Base-by-base conservation (phyloP, 2,888 invertebrate genomes). In the Apomyelois bistriatella region DNA sequence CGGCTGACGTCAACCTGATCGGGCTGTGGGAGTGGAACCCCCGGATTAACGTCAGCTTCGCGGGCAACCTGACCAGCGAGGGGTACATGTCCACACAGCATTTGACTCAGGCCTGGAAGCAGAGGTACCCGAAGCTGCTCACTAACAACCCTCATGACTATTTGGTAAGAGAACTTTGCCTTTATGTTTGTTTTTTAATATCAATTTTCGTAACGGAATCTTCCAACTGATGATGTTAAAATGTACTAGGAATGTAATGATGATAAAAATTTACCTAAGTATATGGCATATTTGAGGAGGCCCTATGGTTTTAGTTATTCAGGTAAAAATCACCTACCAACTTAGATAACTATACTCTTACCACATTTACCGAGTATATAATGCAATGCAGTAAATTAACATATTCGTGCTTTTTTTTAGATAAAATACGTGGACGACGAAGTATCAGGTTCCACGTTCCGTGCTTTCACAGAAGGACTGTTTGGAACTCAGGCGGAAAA, bases 21-120 rank as follows among this genome's bases (percentile, higher is more conserved):
- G 90, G 91, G 64, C 86, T 85, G 48, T 95, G 95, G 95, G 76
- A 85, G 46, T 94, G 94, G 92, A 92, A 93, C 64, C 79, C 87
- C 0, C 92, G 92, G 16, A 90, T 94, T 55, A 93, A 92, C 35
- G 70, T 79, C 41, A 89, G 92, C 1, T 89, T 86, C 58, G 94
- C 93, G 0, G 91, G 93, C 12, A 85, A 88, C 55, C 82, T 96
- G 55, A 93, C 95, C 10, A 80, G 84, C 8, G 93, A 91, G 57
- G 93, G 93, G 0, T 93, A 92, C 69, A 92, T 94, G 63, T 94
- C 94, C 68, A 80, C 95, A 28, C 92, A 92, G 68, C 91, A 93
- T 51, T 81, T 95, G 1, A 96, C 95, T 0, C 91, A 93, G 64
- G 87, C 94, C 22, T 94, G 94, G 80, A 93, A 92, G 69, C 88